Conservation (phyloP, 2,797 vertebrate species). For the Carduelis carduelis region DNA sequence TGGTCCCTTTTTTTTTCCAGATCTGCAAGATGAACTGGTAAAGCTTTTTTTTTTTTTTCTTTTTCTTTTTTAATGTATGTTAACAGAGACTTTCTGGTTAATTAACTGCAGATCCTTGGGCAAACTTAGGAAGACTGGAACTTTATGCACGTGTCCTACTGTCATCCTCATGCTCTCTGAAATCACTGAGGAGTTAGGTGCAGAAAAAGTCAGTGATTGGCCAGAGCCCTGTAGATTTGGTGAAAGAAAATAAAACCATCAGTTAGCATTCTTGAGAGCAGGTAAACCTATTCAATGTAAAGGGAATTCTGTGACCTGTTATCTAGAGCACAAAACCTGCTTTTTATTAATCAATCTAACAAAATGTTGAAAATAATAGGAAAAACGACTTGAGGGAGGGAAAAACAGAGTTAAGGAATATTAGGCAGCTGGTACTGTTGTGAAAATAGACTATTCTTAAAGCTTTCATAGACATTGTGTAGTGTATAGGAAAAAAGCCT, state of each 20-base stretch:
- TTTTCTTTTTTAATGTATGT: background rate
- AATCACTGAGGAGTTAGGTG: background rate
- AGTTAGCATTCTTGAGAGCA: background rate
- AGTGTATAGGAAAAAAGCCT: constrained; percentile 28
- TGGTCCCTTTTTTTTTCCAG: background rate
- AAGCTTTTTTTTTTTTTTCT: background rate
- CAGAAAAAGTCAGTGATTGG: background rate
- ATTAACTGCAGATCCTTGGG: background rate
- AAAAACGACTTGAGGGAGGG: constrained; percentile 15
- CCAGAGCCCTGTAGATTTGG: background rate
- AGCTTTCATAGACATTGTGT: constrained; percentile 49
- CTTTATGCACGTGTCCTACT: background rate
- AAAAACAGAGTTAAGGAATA: background rate
- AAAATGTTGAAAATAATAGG: constrained; percentile 54
- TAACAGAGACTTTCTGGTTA: background rate
- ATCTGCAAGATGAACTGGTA: background rate
- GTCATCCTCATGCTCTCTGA: background rate
- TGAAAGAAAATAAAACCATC: background rate
- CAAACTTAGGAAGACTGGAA: background rate
- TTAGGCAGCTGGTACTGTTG: background rate
- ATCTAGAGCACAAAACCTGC: constrained; percentile 25
- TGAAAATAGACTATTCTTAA: constrained; percentile 36
- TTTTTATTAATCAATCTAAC: constrained; percentile 25
- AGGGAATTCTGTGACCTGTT: background rate
- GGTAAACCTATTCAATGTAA: background rate